These are phyloP conservation scores for Myiozetetes cayanensis DNA, from an alignment of 2,113 vertebrate species.

Conservation along the genomic window DNA sequence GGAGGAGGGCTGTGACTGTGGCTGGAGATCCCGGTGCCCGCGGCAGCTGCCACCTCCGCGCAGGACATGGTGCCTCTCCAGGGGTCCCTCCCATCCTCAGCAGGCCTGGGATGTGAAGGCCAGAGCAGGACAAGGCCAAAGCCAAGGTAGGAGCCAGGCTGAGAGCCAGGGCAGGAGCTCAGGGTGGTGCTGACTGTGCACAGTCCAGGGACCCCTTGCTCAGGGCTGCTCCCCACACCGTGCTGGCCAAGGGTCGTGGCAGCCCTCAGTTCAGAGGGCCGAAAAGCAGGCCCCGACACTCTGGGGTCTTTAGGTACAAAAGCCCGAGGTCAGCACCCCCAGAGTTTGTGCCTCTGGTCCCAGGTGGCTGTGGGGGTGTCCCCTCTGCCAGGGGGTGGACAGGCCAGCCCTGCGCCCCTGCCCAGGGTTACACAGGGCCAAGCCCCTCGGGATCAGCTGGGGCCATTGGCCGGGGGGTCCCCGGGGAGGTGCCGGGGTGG, in stretches of 20 bases:
- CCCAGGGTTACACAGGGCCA: not conserved
- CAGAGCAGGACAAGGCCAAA: not conserved
- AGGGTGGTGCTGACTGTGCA: accelerated
- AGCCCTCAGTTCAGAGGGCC: slow-evolving; percentile 24
- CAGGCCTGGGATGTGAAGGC: not conserved
- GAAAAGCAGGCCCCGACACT: not conserved
- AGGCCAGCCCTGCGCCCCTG: not conserved
- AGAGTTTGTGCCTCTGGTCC: not conserved
- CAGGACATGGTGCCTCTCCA: accelerated
- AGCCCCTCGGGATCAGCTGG: not conserved
- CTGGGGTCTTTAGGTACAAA: not conserved
- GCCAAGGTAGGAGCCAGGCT: not conserved
- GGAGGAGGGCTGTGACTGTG: too few relatives aligned
- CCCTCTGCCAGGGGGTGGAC: not conserved
- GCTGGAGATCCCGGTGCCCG: not conserved
- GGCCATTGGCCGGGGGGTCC: accelerated
- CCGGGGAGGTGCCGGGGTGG: accelerated
- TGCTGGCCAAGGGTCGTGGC: accelerated
- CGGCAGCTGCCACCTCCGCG: accelerated
- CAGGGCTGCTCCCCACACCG: accelerated
- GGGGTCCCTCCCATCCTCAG: not conserved
- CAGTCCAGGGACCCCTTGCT: accelerated
- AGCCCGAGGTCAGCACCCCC: not conserved
- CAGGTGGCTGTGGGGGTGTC: not conserved
- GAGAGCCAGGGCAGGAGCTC: not conserved